phyloP scores from a whole-genome alignment of 2,113 vertebrate genomes.

The Pedionomus torquatus region DNA sequence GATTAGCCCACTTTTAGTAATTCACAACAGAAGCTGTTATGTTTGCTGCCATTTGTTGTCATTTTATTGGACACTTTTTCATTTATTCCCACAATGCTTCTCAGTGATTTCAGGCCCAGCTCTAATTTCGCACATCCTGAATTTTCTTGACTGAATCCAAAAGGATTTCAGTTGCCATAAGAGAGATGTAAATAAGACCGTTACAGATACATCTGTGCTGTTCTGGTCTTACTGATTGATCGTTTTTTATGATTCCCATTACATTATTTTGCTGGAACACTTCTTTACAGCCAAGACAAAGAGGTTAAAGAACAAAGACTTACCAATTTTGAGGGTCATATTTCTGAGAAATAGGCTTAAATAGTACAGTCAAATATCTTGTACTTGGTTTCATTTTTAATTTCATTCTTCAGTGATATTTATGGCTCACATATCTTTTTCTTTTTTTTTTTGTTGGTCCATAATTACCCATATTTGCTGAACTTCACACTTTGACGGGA shows the following conservation, averaged over 20 bases:
- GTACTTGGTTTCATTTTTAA: background rate
- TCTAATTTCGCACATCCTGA: background rate
- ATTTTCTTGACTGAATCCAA: background rate
- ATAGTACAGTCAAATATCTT: background rate
- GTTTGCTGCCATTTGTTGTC: background rate
- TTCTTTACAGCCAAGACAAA: background rate
- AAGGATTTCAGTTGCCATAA: background rate
- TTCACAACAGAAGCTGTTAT: background rate
- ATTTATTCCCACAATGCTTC: background rate
- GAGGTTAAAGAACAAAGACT: background rate
- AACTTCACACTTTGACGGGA: background rate
- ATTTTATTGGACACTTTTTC: background rate
- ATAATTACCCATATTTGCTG: background rate
- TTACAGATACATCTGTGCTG: background rate
- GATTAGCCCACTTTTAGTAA: background rate
- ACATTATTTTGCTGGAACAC: background rate
- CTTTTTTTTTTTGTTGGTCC: background rate
- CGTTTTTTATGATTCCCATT: background rate
- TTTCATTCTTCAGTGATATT: background rate
- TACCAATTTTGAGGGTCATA: background rate
- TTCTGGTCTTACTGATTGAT: background rate
- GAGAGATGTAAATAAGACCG: background rate
- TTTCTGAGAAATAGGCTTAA: background rate
- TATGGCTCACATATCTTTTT: background rate
- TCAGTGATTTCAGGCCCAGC: background rate